Base-by-base conservation (phyloP, 2,797 vertebrate species). In the Alosa sapidissima region DNA sequence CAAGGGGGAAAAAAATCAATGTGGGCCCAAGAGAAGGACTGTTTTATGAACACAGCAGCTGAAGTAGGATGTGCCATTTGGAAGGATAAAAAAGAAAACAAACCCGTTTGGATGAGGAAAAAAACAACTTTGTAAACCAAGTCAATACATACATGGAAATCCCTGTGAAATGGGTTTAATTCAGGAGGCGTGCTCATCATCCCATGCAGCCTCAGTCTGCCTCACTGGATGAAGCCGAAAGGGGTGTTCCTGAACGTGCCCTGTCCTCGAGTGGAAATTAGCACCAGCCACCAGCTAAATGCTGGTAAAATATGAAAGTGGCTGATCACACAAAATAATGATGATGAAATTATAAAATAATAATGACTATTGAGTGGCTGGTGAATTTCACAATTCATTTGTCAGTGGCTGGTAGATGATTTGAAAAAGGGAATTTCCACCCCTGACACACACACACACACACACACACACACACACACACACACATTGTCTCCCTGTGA, bases 1-100 rank as follows among this genome's bases (percentile, higher is more conserved):
- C 33, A 72, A 36, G 33, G 65, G n/a, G n/a, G n/a, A 72, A 41
- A 28, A 72, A 72, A 72, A 68, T 68, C 65, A 68, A 36, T 68
- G 33, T 36, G 65, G 62, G 62, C 8, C 62, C 2, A 33, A 72
- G 65, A 72, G 65, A 72, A 72, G 14, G 65, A 72, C 65, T 72
- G 65, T 16, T 72, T 72, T 72, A 72, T 68, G 62, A 68, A 68
- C 62, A 36, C 62, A 68, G 24, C 14, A 36, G n/a, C 28, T 3
- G 28, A 14, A 14, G 62, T 14, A 68, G 62, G 28, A 68, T 33
- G 62, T 36, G 28, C 62, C 62, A 68, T 72, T 72, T 36, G 33
- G 65, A 41, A 3, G 13, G 13, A 72, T 28, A 36, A 14, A 36
- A 14, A 72, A 36, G 7, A 62, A 62, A 62, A 58, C 55, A 58